phyloP scores from a whole-genome alignment of 2,797 vertebrate genomes.

The Sebastes trivittatus region DNA sequence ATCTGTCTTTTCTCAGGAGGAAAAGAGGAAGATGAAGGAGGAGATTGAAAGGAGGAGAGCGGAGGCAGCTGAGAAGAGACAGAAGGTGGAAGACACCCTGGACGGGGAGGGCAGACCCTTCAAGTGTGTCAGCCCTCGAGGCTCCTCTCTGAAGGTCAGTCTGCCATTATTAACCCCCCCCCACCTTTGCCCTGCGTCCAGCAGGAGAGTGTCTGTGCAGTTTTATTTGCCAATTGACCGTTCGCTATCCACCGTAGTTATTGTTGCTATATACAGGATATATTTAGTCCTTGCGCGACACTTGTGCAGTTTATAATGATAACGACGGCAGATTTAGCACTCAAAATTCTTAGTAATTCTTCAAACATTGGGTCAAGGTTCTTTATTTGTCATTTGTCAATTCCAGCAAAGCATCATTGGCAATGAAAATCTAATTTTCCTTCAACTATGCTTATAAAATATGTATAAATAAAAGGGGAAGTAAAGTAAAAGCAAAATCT shows the following conservation, averaged over 20 bases:
- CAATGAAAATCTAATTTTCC: too few species aligned
- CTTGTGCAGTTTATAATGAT: background rate
- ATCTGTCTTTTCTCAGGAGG: conserved; percentile 83
- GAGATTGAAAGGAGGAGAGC: conserved; percentile 97
- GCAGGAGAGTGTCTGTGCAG: background rate
- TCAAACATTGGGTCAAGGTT: too few species aligned
- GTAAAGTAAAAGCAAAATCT: too few species aligned
- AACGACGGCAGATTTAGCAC: background rate
- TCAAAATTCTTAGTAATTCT: too few species aligned
- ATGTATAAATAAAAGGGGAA: too few species aligned
- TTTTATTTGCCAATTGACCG: background rate
- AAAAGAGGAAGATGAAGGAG: conserved; percentile 96
- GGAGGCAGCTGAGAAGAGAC: conserved; percentile 96
- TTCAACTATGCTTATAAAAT: too few species aligned
- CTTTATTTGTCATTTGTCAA: too few species aligned
- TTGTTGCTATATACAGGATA: background rate
- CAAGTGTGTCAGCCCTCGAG: conserved; percentile 94
- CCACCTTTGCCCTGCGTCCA: background rate
- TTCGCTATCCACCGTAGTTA: background rate
- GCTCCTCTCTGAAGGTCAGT: conserved; percentile 94
- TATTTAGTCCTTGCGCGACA: background rate
- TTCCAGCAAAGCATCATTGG: too few species aligned
- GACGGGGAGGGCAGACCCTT: conserved; percentile 90
- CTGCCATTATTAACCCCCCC: background rate
- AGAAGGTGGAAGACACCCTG: conserved; percentile 90